Conservation (phyloP, 2,888 invertebrate genomes). For the Stenchaetothrips biformis region DNA sequence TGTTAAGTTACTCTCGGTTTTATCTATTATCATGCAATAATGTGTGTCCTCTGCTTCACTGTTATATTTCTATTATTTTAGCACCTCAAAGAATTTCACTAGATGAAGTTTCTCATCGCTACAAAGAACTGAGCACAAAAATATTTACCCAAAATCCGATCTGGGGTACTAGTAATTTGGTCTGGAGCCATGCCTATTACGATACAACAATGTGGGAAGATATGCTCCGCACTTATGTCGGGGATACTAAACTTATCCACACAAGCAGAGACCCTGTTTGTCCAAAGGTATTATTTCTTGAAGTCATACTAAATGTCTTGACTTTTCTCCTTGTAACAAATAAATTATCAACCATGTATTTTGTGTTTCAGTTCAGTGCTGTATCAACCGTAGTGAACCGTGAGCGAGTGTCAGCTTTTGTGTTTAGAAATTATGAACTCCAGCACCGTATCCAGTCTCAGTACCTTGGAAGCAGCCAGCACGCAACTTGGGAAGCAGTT, state of each 20-base stretch:
- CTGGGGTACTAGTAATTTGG: slow-evolving; percentile 66
- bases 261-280: slow-evolving; percentile 51
- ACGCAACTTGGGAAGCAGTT: slow-evolving; percentile 75
- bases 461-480: slow-evolving; percentile 65
- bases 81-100: slow-evolving; percentile 54
- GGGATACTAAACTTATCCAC: slow-evolving; percentile 58
- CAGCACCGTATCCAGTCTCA: slow-evolving; percentile 64
- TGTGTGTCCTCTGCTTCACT: slow-evolving; percentile 17
- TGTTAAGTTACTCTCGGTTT: slow-evolving; percentile 36
- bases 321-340: slow-evolving; percentile 17
- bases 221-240: slow-evolving; percentile 62
- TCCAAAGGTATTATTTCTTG: slow-evolving; percentile 51
- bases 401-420: slow-evolving; percentile 63
- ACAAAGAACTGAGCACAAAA: slow-evolving; percentile 56
- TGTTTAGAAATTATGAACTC: slow-evolving; percentile 80
- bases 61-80: slow-evolving; percentile 39
- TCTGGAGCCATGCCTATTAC: slow-evolving; percentile 86
- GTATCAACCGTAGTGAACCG: slow-evolving; percentile 77
- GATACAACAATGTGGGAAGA: slow-evolving; percentile 79
- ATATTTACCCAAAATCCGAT: slow-evolving; percentile 63
- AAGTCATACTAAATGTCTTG: not conserved
- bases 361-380: slow-evolving; percentile 58
- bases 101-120: slow-evolving; percentile 56
- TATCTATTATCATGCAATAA: slow-evolving; percentile 4
- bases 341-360: slow-evolving; percentile 24